phyloP scores from a whole-genome alignment of 2,113 vertebrate genomes.

The Pluvianellus socialis region DNA sequence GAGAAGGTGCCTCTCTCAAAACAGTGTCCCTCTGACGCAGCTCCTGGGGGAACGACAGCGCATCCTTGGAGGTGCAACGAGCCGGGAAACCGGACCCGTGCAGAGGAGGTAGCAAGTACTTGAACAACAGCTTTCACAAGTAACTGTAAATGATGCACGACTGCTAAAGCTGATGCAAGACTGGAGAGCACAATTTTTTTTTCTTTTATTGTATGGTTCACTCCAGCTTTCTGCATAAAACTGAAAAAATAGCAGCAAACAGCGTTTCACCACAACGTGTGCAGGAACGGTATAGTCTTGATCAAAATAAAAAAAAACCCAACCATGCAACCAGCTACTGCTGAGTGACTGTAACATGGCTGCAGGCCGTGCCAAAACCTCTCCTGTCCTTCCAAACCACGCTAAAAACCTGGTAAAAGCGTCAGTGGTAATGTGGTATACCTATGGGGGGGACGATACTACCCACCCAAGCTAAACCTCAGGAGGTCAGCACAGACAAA shows the following conservation, averaged over 20 bases:
- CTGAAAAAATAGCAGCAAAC: neutral
- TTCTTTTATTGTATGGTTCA: neutral
- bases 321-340: neutral
- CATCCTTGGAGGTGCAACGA: neutral
- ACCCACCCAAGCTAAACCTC: neutral
- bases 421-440: neutral
- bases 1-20: neutral
- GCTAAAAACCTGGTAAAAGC: neutral
- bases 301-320: neutral
- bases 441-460: fast-evolving
- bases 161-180: neutral
- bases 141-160: neutral
- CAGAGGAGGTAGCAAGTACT: neutral
- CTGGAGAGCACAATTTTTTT: neutral
- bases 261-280: neutral
- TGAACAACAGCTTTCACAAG: neutral
- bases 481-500: neutral
- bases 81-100: fast-evolving
- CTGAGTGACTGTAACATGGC: neutral
- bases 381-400: neutral
- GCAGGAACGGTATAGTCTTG: neutral
- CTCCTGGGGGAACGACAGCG: neutral
- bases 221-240: neutral
- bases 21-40: neutral
- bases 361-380: neutral